These are phyloP conservation scores for Nasonia longicornis DNA, from an alignment of 1,140 invertebrate species.

Conservation along the genomic window DNA sequence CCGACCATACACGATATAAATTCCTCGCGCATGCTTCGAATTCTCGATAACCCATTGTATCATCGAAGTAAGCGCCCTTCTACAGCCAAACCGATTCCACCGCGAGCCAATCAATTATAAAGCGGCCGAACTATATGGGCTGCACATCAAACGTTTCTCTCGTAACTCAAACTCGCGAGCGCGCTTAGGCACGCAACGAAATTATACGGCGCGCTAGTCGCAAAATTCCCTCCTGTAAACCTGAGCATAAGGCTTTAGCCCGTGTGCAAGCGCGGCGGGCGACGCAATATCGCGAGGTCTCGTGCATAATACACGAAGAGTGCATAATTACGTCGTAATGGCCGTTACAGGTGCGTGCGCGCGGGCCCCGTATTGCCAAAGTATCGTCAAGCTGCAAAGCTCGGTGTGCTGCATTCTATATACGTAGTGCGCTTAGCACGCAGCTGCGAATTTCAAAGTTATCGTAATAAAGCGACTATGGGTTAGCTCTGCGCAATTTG, in stretches of 20 bases:
- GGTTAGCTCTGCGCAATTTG: too few relatives aligned
- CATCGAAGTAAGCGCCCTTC: too few relatives aligned
- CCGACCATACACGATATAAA: neutral
- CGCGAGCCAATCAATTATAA: too few relatives aligned
- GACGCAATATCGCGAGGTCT: neutral
- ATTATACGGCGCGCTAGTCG: neutral
- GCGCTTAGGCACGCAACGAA: neutral
- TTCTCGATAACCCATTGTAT: too few relatives aligned
- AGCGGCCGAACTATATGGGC: neutral
- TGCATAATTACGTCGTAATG: neutral
- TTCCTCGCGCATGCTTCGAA: neutral
- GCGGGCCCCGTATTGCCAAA: neutral
- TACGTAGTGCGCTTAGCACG: too few relatives aligned
- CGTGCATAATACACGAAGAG: neutral
- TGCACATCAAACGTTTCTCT: neutral
- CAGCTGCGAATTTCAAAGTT: too few relatives aligned
- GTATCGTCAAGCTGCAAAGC: neutral
- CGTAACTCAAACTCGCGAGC: neutral
- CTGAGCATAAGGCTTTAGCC: neutral
- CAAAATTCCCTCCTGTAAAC: constrained; percentile 8
- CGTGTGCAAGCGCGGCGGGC: neutral
- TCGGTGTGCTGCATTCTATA: too few relatives aligned
- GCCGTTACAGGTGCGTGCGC: neutral
- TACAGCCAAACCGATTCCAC: too few relatives aligned
- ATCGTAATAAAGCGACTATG: too few relatives aligned